These are phyloP conservation scores for Promerops cafer DNA, from an alignment of 2,113 vertebrate genomes.

Conservation along the genomic window DNA sequence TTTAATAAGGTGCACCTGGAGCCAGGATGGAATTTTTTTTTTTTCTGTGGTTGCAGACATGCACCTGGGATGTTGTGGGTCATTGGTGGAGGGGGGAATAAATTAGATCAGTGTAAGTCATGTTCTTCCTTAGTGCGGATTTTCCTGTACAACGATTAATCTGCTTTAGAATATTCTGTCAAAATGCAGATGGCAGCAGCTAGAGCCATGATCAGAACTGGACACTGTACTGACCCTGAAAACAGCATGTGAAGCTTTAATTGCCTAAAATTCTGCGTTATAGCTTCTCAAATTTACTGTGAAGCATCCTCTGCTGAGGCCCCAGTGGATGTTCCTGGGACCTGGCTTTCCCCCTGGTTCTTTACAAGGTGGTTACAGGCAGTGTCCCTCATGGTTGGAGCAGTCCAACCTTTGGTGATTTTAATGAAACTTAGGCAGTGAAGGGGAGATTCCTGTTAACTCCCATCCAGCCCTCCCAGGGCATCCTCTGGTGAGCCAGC, in stretches of 20 bases:
- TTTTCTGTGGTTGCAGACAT: not conserved
- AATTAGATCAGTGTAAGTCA: not conserved
- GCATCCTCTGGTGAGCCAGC: not conserved
- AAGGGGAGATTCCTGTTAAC: not conserved
- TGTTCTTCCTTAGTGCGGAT: not conserved
- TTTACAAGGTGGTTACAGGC: not conserved
- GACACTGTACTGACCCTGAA: not conserved
- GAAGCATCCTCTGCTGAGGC: not conserved
- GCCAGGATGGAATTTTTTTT: not conserved
- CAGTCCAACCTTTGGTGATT: not conserved
- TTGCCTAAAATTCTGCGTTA: not conserved
- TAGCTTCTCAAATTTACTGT: not conserved
- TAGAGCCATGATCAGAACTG: not conserved
- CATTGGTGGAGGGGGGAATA: not conserved
- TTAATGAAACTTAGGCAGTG: not conserved
- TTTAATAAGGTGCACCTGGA: not conserved
- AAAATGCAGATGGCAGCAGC: not conserved
- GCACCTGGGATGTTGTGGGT: not conserved
- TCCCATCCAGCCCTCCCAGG: not conserved
- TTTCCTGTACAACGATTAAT: not conserved
- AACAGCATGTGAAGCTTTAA: not conserved
- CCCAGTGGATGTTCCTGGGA: not conserved
- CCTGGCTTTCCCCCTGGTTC: not conserved
- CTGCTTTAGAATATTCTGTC: not conserved
- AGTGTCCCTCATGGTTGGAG: not conserved